Base-by-base conservation (phyloP, 1,140 invertebrate genomes). In the Battus philenor region DNA sequence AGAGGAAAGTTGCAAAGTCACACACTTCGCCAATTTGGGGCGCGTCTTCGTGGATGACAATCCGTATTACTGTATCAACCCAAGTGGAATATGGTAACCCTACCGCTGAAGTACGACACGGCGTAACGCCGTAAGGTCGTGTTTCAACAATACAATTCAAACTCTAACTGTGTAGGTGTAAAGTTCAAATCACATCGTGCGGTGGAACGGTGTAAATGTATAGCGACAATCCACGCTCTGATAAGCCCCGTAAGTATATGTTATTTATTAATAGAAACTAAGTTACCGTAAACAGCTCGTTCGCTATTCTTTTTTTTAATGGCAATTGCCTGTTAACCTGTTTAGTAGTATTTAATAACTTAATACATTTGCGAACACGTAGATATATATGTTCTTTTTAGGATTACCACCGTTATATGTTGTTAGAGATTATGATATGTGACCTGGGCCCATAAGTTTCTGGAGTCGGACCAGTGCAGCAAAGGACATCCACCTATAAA, bases 231-330 rank as follows among this genome's bases (percentile, higher is more conserved):
- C 8, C 38, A 41, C 38, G 38, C 38, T 41, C 38, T 41, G 38
- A 41, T 41, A 41, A 41, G 9, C 17, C 34, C 7, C 34, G 20
- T 26, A 39, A 39, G 34, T 39, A 26, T 26, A 39, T 39, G 26
- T 39, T 24, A 39, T 39, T 26, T 39, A 39, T 39, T 39, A 39
- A 39, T 39, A 39, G 34, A 39, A 39, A 39, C 34, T 39, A 39
- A 39, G 34, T 39, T 39, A 39, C 7, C 22, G 34, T 26, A 39
- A 39, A 39, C 34, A 26, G 20, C 22, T 39, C 2, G 10, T 39
- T 39, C n/a, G 12, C 34, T 11, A 26, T 39, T 38, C 18, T 39
- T 39, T 38, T 38, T 34, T 39, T 9, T n/a, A 39, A 26, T 9
- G 12, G 11, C 34, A 39, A 39, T 39, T 26, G 36, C 20, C 15